These are phyloP conservation scores for Sminthurinus aureus DNA, from an alignment of 2,888 invertebrate species.

Conservation along the genomic window DNA sequence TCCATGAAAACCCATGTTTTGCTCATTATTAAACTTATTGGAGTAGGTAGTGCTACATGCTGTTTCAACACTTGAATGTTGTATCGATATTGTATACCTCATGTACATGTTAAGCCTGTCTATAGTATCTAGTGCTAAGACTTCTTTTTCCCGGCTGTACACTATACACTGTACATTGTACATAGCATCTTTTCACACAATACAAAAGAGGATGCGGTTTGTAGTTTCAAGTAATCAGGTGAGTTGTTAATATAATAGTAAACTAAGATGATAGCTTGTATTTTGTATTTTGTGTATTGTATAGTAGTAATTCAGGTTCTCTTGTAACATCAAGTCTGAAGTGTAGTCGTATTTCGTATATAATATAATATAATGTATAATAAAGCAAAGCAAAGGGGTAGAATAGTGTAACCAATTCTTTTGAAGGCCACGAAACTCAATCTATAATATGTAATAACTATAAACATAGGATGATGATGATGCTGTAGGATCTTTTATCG, in stretches of 20 bases:
- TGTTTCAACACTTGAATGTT: neutral
- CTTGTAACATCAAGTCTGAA: conserved; percentile 35
- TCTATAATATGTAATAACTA: neutral
- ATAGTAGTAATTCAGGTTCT: conserved; percentile 16
- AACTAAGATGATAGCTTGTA: conserved; percentile 15
- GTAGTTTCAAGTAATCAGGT: conserved; percentile 28
- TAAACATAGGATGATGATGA: neutral
- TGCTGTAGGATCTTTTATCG: no score
- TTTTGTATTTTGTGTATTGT: neutral
- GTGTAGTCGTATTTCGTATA: neutral
- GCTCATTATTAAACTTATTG: neutral
- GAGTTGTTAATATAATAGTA: conserved; percentile 16
- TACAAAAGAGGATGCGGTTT: conserved; percentile 25
- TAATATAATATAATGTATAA: neutral
- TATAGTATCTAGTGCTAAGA: neutral
- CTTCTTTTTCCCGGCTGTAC: neutral
- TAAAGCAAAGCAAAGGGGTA: conserved; percentile 17
- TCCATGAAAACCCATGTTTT: conserved; percentile 8
- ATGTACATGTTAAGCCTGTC: neutral
- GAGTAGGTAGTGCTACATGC: neutral
- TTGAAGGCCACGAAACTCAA: conserved; percentile 30
- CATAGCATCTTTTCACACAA: neutral
- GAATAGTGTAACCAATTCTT: conserved; percentile 34
- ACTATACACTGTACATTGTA: neutral
- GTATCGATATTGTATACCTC: neutral